Conservation (phyloP, 2,888 invertebrate genomes). For the Ptilodon capucinus region DNA sequence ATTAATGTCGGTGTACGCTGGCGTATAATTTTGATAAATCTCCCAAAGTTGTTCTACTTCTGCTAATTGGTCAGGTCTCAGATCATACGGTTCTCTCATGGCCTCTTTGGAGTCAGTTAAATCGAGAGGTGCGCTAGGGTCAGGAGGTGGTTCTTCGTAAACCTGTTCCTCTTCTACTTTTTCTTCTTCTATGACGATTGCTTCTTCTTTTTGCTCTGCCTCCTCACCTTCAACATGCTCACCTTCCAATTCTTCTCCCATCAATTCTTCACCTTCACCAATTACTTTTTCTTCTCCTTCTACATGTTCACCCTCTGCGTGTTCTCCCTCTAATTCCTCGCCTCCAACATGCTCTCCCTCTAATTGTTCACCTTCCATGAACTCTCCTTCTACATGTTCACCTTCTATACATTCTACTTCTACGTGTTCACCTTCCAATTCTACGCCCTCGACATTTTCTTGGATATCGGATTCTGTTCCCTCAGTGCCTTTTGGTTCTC, state of each 20-base stretch:
- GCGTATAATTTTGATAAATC: slow-evolving; percentile 66
- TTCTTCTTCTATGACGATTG: slow-evolving; percentile 39
- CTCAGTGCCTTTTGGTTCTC: background rate
- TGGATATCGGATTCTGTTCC: background rate
- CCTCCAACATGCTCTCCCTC: background rate
- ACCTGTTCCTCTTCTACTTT: slow-evolving; percentile 56
- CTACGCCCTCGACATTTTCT: background rate
- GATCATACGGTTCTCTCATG: slow-evolving; percentile 56
- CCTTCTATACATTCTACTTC: background rate
- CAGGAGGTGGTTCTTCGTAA: slow-evolving; percentile 64
- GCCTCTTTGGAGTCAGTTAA: slow-evolving; percentile 67
- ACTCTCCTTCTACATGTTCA: background rate
- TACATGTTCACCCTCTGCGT: slow-evolving; percentile 20
- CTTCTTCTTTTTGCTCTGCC: slow-evolving; percentile 22
- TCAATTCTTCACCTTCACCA: slow-evolving; percentile 19
- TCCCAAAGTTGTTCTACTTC: slow-evolving; percentile 74
- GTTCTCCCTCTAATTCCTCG: slow-evolving; percentile 1
- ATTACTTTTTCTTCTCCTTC: slow-evolving; percentile 19
- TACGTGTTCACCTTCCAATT: background rate
- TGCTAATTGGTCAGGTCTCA: slow-evolving; percentile 65
- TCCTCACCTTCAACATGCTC: slow-evolving; percentile 34
- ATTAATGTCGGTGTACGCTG: slow-evolving; percentile 66
- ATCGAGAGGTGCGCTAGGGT: slow-evolving; percentile 68
- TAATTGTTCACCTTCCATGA: background rate
- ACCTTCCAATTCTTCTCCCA: background rate